Evolutionary conservation across 2,888 invertebrate genomes (phyloP).

Genomic region (Ophonus ardosiacus): DNA sequence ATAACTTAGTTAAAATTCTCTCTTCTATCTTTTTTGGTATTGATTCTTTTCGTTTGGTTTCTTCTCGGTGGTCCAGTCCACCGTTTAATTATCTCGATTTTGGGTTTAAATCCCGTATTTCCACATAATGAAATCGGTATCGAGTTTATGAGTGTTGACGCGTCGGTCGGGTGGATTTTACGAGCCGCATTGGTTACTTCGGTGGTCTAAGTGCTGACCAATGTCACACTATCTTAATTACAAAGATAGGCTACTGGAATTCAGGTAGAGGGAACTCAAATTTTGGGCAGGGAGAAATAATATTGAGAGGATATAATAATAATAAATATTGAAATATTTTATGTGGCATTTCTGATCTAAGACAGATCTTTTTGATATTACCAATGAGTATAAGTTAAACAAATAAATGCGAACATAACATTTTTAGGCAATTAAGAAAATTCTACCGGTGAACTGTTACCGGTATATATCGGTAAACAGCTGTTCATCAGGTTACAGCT

Average conservation of each 20-base stretch:
- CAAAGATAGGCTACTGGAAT: constrained; percentile 31
- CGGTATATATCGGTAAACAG: too few relatives aligned
- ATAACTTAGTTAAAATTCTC: too few relatives aligned
- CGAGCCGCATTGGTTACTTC: background rate
- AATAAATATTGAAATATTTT: too few relatives aligned
- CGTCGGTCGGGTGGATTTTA: background rate
- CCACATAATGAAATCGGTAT: constrained; percentile 47
- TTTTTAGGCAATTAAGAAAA: too few relatives aligned
- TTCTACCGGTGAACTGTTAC: too few relatives aligned
- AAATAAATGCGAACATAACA: too few relatives aligned
- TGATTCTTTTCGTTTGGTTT: background rate
- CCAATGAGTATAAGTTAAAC: too few relatives aligned
- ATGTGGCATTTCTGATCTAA: too few relatives aligned
- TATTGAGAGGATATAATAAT: background rate
- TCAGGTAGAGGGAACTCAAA: constrained; percentile 12
- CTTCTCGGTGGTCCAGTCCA: background rate
- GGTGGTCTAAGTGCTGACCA: constrained; percentile 30
- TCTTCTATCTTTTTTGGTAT: background rate
- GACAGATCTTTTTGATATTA: too few relatives aligned
- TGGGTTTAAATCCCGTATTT: background rate
- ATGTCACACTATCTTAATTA: constrained; percentile 36
- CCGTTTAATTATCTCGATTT: background rate
- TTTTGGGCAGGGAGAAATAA: background rate
- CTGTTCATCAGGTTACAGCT: too few relatives aligned
- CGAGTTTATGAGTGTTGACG: constrained; percentile 33